Base-by-base conservation (phyloP, 2,113 vertebrate species). In the Triplophysa siluroides region DNA sequence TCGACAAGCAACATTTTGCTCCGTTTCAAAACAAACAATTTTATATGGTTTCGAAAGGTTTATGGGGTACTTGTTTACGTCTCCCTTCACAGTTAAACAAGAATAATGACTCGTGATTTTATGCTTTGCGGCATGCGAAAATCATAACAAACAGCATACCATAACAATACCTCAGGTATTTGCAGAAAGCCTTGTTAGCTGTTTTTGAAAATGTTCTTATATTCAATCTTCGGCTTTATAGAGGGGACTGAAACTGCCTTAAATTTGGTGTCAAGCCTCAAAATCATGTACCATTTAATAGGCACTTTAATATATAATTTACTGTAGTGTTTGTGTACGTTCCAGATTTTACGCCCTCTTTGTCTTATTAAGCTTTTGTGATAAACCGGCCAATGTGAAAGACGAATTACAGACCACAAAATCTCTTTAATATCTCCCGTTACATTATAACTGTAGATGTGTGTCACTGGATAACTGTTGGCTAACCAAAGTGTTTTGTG, bases 41-140 rank as follows among this genome's bases (percentile, higher is more conserved):
- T 29, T 63, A 63, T 26, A 14, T 2, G 16, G 0, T 47, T 63
- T 63, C n/a, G 10, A 47, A 63, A 76, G 58, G 41, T 50, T 26
- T 50, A 74, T 76, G 11, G 41, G 14, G 16, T 47, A 8, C 24
- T 23, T 75, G 54, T 24, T 21, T 9, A 19, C 41, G 9, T 76
- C 38, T 63, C 21, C 4, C 5, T 26, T 50, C 16, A n/a, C 23
- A 63, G 43, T 76, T 63, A 76, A 63, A 29, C 60, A 76, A 50
- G 21, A 74, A 19, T 76, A n/a, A 50, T 76, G 23, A 23, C 24
- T 76, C 6, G 7, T 29, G 73, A 29, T 76, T 38, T 47, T 63
- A 63, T 76, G 73, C 58, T 63, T 74, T 21, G n/a, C 38, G 16
- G 56, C 71, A 47, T 47, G 58, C 5, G 21, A 63, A 13, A 29